A percentile compares a stretch with the other conserved stretches of the same genome.
Conservation (phyloP, 2,888 invertebrate genomes). For the Hemithea aestivaria region DNA sequence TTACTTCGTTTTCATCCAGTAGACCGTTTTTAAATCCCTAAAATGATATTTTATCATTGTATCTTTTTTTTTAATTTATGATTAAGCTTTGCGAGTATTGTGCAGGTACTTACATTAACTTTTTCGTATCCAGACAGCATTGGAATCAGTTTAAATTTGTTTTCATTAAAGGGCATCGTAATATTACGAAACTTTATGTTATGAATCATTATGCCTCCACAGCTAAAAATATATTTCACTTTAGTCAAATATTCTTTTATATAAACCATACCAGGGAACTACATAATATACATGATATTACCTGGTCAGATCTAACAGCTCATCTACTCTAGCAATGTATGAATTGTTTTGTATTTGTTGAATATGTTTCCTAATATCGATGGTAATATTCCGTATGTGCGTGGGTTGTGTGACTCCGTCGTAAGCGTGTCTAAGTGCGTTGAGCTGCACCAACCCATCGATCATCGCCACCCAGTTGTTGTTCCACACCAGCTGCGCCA, state of each 20-base stretch:
- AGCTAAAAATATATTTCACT: slow-evolving; percentile 35
- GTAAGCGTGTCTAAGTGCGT: slow-evolving; percentile 79
- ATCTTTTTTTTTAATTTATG: too few species aligned
- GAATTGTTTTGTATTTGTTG: neutral
- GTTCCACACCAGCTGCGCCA: slow-evolving; percentile 78
- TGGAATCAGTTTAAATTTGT: slow-evolving; percentile 37
- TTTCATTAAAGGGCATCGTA: slow-evolving; percentile 28
- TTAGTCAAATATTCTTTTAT: too few species aligned
- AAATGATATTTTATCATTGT: too few species aligned
- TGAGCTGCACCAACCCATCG: slow-evolving; percentile 89
- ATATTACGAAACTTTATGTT: too few species aligned
- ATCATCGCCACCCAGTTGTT: slow-evolving; percentile 90
- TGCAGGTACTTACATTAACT: neutral
- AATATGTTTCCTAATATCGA: slow-evolving; percentile 37
- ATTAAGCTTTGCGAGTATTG: too few species aligned
- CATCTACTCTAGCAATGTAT: slow-evolving; percentile 24
- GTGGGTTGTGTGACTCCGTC: slow-evolving; percentile 82
- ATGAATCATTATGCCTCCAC: slow-evolving; percentile 47
- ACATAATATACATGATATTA: too few species aligned
- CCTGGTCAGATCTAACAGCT: slow-evolving; percentile 33
- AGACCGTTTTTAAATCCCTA: too few species aligned
- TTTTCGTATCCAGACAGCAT: slow-evolving; percentile 21
- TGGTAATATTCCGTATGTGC: slow-evolving; percentile 36
- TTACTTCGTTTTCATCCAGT: too few species aligned
- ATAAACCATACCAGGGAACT: too few species aligned